A percentile compares a stretch with the other conserved stretches of the same genome.
Conservation (phyloP, 2,797 vertebrate species). For the Chaetodon trifasciatus region DNA sequence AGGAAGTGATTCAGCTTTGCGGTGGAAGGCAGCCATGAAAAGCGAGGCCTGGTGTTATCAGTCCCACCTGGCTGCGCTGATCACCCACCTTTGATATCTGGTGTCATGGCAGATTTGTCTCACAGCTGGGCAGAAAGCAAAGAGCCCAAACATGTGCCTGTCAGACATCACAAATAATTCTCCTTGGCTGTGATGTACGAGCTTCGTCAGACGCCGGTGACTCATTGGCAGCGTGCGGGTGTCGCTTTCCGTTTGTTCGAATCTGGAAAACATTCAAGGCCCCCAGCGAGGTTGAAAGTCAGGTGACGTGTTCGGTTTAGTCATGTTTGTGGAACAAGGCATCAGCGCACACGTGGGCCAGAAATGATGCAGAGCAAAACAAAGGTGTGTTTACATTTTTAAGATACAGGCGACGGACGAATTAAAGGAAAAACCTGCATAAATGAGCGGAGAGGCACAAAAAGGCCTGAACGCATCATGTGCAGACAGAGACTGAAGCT, state of each 20-base stretch:
- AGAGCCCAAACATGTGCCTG: constrained; percentile 18
- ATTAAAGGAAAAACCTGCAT: neutral
- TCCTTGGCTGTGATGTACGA: neutral
- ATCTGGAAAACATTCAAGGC: constrained; percentile 1
- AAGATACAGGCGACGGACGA: neutral
- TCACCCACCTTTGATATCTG: constrained; percentile 24
- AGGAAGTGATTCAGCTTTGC: neutral
- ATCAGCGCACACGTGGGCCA: neutral
- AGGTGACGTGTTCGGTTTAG: constrained; percentile 2
- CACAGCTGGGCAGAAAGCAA: constrained; percentile 36
- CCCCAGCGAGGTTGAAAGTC: constrained; percentile 14
- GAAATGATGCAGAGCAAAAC: neutral
- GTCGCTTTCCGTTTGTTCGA: neutral
- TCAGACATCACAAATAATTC: constrained; percentile 41
- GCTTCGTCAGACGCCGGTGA: constrained; percentile 1
- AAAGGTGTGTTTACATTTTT: neutral
- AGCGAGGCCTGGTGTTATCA: constrained; percentile 14
- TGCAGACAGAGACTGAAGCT: too few relatives aligned
- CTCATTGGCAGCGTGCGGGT: neutral
- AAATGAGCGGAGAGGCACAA: neutral
- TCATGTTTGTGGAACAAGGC: constrained; percentile 23
- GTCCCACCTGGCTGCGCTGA: constrained; percentile 23
- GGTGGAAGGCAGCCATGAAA: constrained; percentile 5
- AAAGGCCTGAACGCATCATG: neutral
- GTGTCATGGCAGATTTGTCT: constrained; percentile 37